Percentiles rank a stretch among this genome's conserved stretches.
These are phyloP conservation scores for Ploceus nigricollis DNA, from an alignment of 2,113 vertebrate species.

Conservation along the genomic window DNA sequence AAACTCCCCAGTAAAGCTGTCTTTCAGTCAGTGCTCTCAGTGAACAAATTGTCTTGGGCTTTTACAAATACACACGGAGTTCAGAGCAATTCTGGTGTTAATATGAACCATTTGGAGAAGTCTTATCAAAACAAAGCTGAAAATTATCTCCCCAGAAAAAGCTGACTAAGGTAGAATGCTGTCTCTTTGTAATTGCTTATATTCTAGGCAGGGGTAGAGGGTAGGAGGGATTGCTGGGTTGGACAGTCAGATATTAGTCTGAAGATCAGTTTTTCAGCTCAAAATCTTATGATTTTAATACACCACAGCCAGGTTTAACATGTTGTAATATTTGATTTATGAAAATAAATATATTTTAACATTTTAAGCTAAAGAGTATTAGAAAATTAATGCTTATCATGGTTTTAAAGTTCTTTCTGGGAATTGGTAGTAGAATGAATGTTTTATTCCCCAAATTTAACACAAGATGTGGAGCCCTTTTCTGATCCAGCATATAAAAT, in stretches of 20 bases:
- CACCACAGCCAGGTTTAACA: neutral
- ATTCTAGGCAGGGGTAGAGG: neutral
- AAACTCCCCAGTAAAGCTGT: neutral
- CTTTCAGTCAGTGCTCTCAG: neutral
- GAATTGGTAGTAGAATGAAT: neutral
- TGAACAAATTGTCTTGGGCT: neutral
- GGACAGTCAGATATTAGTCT: neutral
- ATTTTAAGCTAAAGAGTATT: neutral
- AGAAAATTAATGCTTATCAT: neutral
- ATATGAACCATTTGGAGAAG: neutral
- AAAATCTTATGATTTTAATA: neutral
- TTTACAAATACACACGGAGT: neutral
- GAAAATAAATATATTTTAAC: neutral
- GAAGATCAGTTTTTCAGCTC: neutral
- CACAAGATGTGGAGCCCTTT: accelerated
- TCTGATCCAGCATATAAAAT: neutral
- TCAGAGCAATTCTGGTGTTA: neutral
- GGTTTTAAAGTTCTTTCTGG: neutral
- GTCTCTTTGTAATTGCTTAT: neutral
- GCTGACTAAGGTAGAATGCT: neutral
- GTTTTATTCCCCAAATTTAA: neutral
- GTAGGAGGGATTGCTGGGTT: neutral
- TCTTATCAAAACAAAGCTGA: conserved; percentile 18
- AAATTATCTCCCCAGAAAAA: neutral
- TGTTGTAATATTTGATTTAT: neutral